Conservation (phyloP, 2,113 vertebrate genomes). For the Passer montanus region DNA sequence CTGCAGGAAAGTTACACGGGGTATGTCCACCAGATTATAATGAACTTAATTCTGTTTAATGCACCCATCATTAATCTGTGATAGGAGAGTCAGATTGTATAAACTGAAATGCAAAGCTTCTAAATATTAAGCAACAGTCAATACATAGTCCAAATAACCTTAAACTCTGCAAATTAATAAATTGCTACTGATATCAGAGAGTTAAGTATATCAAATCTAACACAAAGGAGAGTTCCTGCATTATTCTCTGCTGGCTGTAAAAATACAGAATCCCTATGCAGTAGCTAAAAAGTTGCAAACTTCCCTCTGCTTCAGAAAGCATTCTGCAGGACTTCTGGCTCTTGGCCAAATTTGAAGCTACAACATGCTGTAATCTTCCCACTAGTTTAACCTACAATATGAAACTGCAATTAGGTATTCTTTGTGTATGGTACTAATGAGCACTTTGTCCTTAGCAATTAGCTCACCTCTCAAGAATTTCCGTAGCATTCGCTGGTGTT, state of each 20-base stretch:
- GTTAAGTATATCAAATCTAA: not conserved
- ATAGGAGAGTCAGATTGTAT: not conserved
- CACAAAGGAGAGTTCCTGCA: not conserved
- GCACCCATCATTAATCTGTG: not conserved
- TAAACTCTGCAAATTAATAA: not conserved
- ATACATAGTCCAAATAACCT: not conserved
- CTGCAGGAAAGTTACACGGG: not conserved
- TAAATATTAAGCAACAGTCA: not conserved
- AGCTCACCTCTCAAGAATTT: conserved; percentile 64
- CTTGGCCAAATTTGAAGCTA: not conserved
- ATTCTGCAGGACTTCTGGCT: not conserved
- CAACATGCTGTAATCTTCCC: not conserved
- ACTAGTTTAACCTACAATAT: not conserved
- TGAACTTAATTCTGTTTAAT: not conserved
- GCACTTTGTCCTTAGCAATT: not conserved
- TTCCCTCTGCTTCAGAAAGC: not conserved
- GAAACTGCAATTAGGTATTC: not conserved
- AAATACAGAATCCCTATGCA: not conserved
- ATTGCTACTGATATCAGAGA: not conserved
- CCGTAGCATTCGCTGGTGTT: conserved; percentile 4
- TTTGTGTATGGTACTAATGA: not conserved
- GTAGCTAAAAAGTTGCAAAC: not conserved
- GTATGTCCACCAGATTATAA: not conserved
- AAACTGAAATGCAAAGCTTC: not conserved
- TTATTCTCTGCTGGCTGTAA: not conserved